Base-by-base conservation (phyloP, 2,888 invertebrate genomes). In the Drosophila greeni region DNA sequence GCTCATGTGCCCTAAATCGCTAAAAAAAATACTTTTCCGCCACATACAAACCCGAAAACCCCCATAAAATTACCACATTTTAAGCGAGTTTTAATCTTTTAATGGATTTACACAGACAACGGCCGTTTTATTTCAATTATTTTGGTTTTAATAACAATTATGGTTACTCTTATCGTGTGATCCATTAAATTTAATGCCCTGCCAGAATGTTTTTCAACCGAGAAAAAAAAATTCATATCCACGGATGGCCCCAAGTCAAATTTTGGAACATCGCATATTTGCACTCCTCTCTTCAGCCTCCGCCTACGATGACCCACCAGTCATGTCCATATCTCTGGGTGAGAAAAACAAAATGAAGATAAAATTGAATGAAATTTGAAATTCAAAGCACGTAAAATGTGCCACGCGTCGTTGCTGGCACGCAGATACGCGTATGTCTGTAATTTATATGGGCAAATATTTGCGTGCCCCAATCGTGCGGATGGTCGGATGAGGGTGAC, bases 381-480 rank as follows among this genome's bases (percentile, higher is more conserved):
- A 74, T 71, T 78, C 79, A 49, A 57, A 52, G 71, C 79, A 81
- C 82, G 81, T 74, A 60, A 43, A 43, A 59, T 42, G 47, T 52
- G 72, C 51, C 53, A 60, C 74, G 70, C 75, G 68, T 74, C 57
- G 68, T 57, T 53, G 37, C 26, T 59, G 48, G 40, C 49, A 26
- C 49, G 18, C 58, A 49, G 51, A 60, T 29, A 31, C 48, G 78
- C 66, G 72, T 66, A 76, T 82, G 74, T 70, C 52, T 79, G 73
- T 74, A 78, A 79, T 79, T 82, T 79, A 82, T 76, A 78, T 78
- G 70, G 67, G 65, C 66, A 79, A 82, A 79, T 79, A 82, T 79
- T 82, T 79, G 74, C 62, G 42, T 61, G 66, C 65, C 61, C 43
- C 49, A 56, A 67, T 26, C 54, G 31, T 37, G 12, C 40, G 34